Evolutionary conservation across 2,797 vertebrate species (phyloP).

Genomic region (Hypotaenidia philippensis): DNA sequence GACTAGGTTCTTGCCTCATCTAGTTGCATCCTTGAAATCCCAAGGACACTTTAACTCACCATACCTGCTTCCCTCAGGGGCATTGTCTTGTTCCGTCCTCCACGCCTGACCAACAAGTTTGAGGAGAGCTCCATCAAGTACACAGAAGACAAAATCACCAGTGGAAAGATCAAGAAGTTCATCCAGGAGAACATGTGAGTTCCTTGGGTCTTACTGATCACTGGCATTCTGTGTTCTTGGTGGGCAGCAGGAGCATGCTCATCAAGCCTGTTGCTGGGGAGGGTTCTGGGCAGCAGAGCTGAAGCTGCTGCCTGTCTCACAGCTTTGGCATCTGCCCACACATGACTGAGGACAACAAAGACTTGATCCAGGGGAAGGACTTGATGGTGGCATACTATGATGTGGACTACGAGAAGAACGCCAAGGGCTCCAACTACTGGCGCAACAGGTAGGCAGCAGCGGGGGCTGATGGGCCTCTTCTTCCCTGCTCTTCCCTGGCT

Average conservation of each 20-base stretch:
- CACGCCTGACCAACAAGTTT: conserved; percentile 91
- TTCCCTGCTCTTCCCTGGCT: neutral
- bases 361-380: conserved; percentile 93
- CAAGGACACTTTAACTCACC: neutral
- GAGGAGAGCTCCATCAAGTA: conserved; percentile 88
- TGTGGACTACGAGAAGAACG: conserved; percentile 95
- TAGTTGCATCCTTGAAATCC: neutral
- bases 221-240: neutral
- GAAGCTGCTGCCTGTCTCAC: neutral
- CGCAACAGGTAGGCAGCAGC: conserved; percentile 89
- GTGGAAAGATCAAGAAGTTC: conserved; percentile 92
- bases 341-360: conserved; percentile 97
- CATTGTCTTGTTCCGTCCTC: conserved; percentile 90
- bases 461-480: rapidly evolving
- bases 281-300: neutral
- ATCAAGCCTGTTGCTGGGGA: neutral
- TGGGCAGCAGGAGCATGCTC: neutral
- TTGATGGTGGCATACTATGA: conserved; percentile 95
- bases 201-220: neutral
- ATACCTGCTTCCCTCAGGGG: conserved; percentile 78
- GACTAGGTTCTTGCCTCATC: neutral
- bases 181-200: conserved; percentile 96
- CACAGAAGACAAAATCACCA: conserved; percentile 88
- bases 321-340: conserved; percentile 97
- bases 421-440: conserved; percentile 99